These are phyloP conservation scores for Pygmarrhopalites habei DNA, from an alignment of 1,140 invertebrate species.

Conservation along the genomic window DNA sequence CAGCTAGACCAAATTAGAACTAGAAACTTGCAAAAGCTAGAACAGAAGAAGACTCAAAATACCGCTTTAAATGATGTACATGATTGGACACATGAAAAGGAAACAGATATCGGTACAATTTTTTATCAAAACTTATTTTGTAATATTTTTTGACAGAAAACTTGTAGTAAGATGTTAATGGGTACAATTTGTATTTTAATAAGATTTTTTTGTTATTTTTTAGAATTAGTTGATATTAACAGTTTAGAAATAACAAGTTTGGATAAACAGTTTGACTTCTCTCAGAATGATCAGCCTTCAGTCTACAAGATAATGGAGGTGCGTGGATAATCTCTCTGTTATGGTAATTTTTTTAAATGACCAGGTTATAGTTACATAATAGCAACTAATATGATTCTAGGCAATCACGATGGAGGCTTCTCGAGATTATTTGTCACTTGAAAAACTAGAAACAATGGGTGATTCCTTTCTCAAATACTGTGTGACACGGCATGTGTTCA, in stretches of 20 bases:
- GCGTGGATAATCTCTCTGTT: too few species aligned
- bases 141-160: too few species aligned
- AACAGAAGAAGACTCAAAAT: too few species aligned
- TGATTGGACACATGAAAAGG: background rate
- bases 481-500: conserved; percentile 13
- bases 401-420: conserved; percentile 22
- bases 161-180: too few species aligned
- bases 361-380: background rate
- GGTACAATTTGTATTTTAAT: too few species aligned
- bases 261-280: background rate
- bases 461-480: conserved; percentile 34
- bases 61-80: too few species aligned
- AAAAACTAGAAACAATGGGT: conserved; percentile 34
- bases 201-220: too few species aligned
- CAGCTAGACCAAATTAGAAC: too few species aligned
- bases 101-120: background rate
- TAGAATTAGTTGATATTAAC: too few species aligned
- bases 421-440: conserved; percentile 19
- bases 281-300: background rate
- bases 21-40: too few species aligned
- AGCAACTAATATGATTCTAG: conserved; percentile 2
- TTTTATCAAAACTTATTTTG: too few species aligned
- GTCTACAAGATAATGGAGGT: conserved; percentile 1
- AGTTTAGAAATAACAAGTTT: background rate
- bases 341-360: too few species aligned